Base-by-base conservation (phyloP, 2,888 invertebrate genomes). In the Pollenia angustigena region DNA sequence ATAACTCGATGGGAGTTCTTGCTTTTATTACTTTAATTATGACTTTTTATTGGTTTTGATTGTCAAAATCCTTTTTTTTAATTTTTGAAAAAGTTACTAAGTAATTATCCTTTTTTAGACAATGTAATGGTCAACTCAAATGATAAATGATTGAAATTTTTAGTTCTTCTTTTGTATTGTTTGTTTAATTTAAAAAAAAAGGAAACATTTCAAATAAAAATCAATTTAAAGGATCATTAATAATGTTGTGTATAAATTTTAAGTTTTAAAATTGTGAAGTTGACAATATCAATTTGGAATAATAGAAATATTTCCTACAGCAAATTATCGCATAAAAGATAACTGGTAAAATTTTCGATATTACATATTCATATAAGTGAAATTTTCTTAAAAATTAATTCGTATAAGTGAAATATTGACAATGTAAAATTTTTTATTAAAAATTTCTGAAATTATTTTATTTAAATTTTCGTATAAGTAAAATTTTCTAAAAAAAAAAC, bases 21-120 rank as follows among this genome's bases (percentile, higher is more conserved):
- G 89, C 88, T 90, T 89, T 91, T 90, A 92, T 89, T 90, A 88
- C 90, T 92, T 92, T 92, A 90, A 91, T 92, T 91, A 91, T 91
- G 90, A 89, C 88, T 91, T 91, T 91, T 90, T 90, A 89, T 89
- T 89, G 90, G 90, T 90, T 90, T 90, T 87, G 78, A 78, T 87
- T 87, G 84, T 87, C 84, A 87, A 84, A 88, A 85, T 84, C 85
- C 72, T 80, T 72, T 87, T 80, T 76, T 58, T 54, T 14, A 58
- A 72, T 32, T 40, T 68, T 40, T 18, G 12, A 46, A 64, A 68
- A 60, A 7, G 44, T 44, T 71, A 76, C 46, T 60, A 66, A 72
- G 84, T 84, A 87, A 87, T 81, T 84, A 87, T 81, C 76, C 72
- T 62, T 79, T 81, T 50, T 32, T 52, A 74, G 2, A 74, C 58